phyloP scores from a whole-genome alignment of 2,888 invertebrate genomes.

The Melanostoma scalare region DNA sequence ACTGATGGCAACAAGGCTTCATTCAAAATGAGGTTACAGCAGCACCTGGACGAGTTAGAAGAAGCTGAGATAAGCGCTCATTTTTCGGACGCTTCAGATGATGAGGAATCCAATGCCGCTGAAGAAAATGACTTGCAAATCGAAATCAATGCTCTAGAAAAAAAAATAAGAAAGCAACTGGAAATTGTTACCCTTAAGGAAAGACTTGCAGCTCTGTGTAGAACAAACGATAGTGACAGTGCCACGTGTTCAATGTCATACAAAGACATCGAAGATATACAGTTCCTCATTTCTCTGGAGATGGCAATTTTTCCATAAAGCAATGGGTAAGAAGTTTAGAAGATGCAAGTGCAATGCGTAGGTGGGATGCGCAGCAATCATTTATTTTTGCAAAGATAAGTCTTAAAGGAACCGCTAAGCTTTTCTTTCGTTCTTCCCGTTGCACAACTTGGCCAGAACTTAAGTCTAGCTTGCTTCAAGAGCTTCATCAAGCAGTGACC shows the following conservation, averaged over 20 bases:
- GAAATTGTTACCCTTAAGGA: no score
- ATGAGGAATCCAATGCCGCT: neutral
- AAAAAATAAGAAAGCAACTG: conserved; percentile 34
- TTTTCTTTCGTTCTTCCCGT: conserved; percentile 36
- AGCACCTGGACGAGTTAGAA: conserved; percentile 17
- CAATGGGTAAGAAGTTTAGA: conserved; percentile 50
- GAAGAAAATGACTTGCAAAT: conserved; percentile 11
- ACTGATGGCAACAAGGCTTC: conserved; percentile 25
- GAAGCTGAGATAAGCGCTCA: no score
- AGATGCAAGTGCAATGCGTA: conserved; percentile 28
- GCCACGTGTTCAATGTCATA: no score
- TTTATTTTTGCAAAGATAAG: conserved; percentile 40
- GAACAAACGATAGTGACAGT: no score
- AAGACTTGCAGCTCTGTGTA: no score
- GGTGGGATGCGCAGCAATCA: conserved; percentile 36
- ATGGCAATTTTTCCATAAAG: no score
- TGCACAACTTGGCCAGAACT: conserved; percentile 42
- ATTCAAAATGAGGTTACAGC: conserved; percentile 33
- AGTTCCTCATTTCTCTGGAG: no score
- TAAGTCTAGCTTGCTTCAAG: conserved; percentile 25
- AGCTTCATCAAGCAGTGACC: conserved; percentile 26
- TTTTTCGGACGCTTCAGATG: no score
- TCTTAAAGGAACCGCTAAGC: conserved; percentile 37
- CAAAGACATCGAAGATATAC: no score
- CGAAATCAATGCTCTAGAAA: conserved; percentile 14